These are phyloP conservation scores for Oncorhynchus tshawytscha DNA, from an alignment of 2,113 vertebrate species.

Conservation along the genomic window DNA sequence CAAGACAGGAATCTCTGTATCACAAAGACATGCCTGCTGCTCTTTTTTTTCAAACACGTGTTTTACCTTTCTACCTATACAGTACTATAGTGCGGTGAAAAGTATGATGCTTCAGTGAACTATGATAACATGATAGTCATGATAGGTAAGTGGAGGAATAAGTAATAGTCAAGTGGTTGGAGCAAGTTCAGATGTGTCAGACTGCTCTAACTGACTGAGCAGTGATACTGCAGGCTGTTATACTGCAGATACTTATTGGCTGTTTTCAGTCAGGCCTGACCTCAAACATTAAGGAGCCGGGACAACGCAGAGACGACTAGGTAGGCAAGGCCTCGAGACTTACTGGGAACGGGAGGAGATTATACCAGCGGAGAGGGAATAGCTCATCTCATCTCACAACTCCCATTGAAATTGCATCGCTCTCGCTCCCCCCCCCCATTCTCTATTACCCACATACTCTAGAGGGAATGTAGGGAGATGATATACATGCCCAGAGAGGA, in stretches of 20 bases:
- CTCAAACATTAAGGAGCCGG: constrained; percentile 42
- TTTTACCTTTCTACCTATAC: too few relatives aligned
- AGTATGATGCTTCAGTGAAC: too few relatives aligned
- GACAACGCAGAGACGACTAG: neutral
- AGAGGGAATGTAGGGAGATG: too few relatives aligned
- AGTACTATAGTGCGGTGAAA: too few relatives aligned
- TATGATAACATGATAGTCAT: too few relatives aligned
- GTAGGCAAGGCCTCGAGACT: constrained; percentile 5
- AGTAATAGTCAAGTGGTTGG: constrained; percentile 38
- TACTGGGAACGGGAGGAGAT: constrained; percentile 13
- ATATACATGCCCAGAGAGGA: too few relatives aligned
- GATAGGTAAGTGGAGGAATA: constrained; percentile 23
- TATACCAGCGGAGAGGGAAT: constrained; percentile 7
- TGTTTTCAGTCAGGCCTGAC: constrained; percentile 16
- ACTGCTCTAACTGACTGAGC: constrained; percentile 40
- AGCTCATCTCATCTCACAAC: neutral
- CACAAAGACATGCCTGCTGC: too few relatives aligned
- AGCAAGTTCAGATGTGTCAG: constrained; percentile 42
- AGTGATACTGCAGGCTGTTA: neutral
- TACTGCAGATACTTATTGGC: neutral
- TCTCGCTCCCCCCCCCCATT: neutral
- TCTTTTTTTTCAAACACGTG: too few relatives aligned
- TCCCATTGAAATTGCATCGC: neutral
- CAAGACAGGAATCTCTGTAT: too few relatives aligned
- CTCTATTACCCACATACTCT: too few relatives aligned